Conservation (phyloP, 1,140 invertebrate genomes). For the Eulimnadia texana region DNA sequence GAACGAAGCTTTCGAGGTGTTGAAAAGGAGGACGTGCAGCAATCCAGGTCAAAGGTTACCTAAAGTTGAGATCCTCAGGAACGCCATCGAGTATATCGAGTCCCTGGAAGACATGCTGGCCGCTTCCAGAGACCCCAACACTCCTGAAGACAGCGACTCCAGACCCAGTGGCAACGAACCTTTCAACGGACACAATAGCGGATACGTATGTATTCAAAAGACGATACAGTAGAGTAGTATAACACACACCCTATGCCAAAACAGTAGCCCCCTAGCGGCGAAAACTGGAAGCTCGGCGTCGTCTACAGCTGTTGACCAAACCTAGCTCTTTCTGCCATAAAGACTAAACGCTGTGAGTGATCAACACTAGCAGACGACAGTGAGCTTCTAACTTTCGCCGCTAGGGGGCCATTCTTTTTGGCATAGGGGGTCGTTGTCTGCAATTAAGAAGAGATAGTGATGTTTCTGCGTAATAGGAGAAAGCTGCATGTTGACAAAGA, state of each 20-base stretch:
- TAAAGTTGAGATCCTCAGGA: slow-evolving; percentile 91
- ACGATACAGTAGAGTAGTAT: background rate
- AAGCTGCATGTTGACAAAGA: too few species aligned
- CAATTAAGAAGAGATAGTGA: too few species aligned
- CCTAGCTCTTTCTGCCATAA: background rate
- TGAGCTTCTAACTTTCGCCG: too few species aligned
- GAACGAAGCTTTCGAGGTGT: slow-evolving; percentile 92
- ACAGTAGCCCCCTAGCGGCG: too few species aligned
- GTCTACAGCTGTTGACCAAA: too few species aligned
- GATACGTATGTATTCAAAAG: background rate
- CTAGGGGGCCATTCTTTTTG: too few species aligned
- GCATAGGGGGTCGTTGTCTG: too few species aligned
- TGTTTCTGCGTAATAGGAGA: too few species aligned
- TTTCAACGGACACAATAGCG: slow-evolving; percentile 1
- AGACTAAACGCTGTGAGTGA: too few species aligned
- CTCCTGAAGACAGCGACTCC: background rate
- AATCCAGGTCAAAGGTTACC: slow-evolving; percentile 90
- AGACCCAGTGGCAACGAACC: background rate
- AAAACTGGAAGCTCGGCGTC: too few species aligned
- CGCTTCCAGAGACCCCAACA: slow-evolving; percentile 7
- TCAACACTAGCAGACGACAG: too few species aligned
- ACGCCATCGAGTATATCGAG: slow-evolving; percentile 96
- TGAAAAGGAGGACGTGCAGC: slow-evolving; percentile 79
- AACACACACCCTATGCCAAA: background rate
- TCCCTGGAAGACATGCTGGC: slow-evolving; percentile 67